Percentiles rank a stretch among this genome's conserved stretches.
These are phyloP conservation scores for Pachliopta kotzebuea DNA, from an alignment of 2,888 invertebrate genomes.

Conservation along the genomic window DNA sequence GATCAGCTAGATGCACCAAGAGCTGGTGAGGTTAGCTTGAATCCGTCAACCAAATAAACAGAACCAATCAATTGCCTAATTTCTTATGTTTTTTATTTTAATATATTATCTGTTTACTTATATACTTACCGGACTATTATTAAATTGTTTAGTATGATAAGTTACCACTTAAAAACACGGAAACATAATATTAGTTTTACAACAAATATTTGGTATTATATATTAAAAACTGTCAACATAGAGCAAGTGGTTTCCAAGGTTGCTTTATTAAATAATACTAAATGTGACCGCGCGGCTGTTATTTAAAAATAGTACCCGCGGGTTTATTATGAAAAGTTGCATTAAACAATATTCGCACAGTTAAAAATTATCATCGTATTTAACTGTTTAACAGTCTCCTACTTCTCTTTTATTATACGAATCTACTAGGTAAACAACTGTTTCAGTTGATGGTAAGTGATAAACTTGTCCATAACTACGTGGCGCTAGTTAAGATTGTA, in stretches of 20 bases:
- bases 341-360: no score
- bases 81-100: not conserved
- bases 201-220: not conserved
- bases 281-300: not conserved
- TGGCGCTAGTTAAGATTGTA: no score
- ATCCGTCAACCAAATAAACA: no score
- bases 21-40: no score
- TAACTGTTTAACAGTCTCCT: no score
- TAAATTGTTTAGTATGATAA: not conserved
- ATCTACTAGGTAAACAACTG: no score
- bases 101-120: not conserved
- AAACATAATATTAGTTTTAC: not conserved
- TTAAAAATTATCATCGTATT: no score
- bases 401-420: no score
- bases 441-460: no score
- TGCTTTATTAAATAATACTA: not conserved
- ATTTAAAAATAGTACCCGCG: not conserved
- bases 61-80: not conserved
- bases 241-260: not conserved
- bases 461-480: no score
- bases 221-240: not conserved
- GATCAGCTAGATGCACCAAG: no score
- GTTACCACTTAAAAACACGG: not conserved
- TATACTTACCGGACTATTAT: not conserved
- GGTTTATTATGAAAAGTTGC: no score